These are phyloP conservation scores for Ectemnius continuus DNA, from an alignment of 2,888 invertebrate species.

Conservation along the genomic window DNA sequence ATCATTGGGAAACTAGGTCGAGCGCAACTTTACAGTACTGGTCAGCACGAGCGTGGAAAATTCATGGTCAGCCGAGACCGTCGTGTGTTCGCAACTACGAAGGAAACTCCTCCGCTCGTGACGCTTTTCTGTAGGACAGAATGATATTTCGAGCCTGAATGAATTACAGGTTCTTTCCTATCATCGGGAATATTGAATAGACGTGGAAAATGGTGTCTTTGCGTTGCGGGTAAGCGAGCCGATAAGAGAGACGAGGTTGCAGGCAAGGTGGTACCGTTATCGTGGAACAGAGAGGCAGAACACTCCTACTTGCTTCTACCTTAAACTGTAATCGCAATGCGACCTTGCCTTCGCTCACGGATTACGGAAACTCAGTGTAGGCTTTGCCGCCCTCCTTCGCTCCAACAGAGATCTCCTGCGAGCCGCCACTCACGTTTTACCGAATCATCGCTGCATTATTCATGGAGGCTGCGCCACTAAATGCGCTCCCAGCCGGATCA, in stretches of 20 bases:
- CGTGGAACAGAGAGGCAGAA: slow-evolving; percentile 23
- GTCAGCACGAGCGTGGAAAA: slow-evolving; percentile 22
- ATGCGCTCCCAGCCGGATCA: not conserved
- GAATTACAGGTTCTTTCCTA: no score
- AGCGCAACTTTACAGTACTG: slow-evolving; percentile 36
- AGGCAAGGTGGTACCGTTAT: slow-evolving; percentile 42
- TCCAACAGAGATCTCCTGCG: slow-evolving; percentile 22
- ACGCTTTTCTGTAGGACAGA: no score
- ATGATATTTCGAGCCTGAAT: no score
- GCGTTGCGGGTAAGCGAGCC: not conserved
- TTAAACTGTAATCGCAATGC: slow-evolving; percentile 24
- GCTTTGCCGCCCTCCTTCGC: slow-evolving; percentile 8
- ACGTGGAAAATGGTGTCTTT: no score
- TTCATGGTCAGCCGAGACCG: slow-evolving; percentile 26
- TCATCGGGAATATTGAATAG: no score
- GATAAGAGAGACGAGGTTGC: slow-evolving; percentile 32
- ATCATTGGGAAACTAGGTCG: slow-evolving; percentile 43
- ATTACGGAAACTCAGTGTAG: slow-evolving; percentile 29
- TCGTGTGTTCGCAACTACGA: slow-evolving; percentile 7
- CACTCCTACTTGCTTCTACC: slow-evolving; percentile 20
- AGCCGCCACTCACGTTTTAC: slow-evolving; percentile 11
- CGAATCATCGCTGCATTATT: slow-evolving; percentile 27
- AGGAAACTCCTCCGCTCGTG: no score
- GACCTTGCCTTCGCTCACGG: slow-evolving; percentile 26
- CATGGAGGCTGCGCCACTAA: slow-evolving; percentile 2